Conservation (phyloP, 2,888 invertebrate genomes). For the Mythimna pallens region DNA sequence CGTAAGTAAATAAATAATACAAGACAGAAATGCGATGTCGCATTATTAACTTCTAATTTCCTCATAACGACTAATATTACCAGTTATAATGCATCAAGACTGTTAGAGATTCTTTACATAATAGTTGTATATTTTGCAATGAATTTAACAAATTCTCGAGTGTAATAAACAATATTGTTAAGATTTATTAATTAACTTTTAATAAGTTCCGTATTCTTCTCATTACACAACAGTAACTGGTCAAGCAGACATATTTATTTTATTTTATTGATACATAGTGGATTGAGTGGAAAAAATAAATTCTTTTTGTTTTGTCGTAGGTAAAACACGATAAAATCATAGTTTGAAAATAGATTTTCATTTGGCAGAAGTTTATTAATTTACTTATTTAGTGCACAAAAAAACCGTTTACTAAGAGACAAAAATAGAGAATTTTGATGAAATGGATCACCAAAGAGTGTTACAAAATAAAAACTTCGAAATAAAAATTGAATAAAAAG, state of each 20-base stretch:
- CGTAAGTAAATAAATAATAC: conserved; percentile 29
- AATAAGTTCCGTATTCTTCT: conserved; percentile 10
- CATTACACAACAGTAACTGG: neutral
- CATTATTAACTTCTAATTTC: conserved; percentile 33
- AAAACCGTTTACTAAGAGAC: no score
- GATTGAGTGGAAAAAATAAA: neutral
- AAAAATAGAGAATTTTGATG: no score
- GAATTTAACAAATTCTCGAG: conserved; percentile 1
- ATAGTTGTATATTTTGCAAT: neutral
- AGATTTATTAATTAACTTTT: neutral
- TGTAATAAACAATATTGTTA: conserved; percentile 9
- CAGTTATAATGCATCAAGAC: conserved; percentile 5
- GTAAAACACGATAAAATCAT: neutral
- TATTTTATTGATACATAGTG: neutral
- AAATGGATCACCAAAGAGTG: no score
- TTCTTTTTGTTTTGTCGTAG: neutral
- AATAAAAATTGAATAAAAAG: no score
- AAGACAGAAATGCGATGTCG: conserved; percentile 12
- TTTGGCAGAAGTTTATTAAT: no score
- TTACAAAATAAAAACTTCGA: no score
- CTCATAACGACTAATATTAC: conserved; percentile 30
- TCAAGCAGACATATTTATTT: neutral
- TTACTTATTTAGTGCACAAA: no score
- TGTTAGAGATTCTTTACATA: conserved; percentile 12
- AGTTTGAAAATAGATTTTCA: neutral